Percentiles rank a stretch among this genome's conserved stretches.
phyloP scores from a whole-genome alignment of 2,113 vertebrate genomes.

The Oryzias melastigma region DNA sequence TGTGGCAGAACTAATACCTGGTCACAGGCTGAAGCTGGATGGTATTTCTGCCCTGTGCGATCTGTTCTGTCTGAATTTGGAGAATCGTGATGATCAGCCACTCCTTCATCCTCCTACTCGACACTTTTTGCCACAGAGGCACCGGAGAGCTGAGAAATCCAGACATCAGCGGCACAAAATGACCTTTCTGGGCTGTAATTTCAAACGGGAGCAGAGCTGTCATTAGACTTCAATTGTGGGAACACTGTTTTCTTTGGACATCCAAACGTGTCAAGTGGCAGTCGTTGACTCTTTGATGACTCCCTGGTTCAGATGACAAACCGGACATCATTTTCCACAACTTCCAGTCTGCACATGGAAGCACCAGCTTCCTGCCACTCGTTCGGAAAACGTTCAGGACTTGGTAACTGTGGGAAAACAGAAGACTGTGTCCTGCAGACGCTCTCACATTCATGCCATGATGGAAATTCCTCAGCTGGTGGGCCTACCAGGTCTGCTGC shows the following conservation, averaged over 20 bases:
- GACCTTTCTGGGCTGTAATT: conserved; percentile 46
- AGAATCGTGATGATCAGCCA: not conserved
- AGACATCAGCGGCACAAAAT: conserved; percentile 48
- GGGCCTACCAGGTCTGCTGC: too few relatives aligned
- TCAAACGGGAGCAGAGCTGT: conserved; percentile 37
- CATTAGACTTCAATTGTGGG: conserved; percentile 50
- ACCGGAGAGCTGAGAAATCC: conserved; percentile 25
- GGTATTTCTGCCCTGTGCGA: conserved; percentile 55
- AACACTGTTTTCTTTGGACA: not conserved
- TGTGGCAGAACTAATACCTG: too few relatives aligned
- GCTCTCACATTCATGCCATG: conserved; percentile 24
- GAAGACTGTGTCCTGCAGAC: conserved; percentile 57
- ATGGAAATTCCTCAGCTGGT: conserved; percentile 65
- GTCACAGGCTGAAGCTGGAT: conserved; percentile 18
- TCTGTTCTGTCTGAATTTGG: conserved; percentile 56
- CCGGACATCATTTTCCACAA: too few relatives aligned
- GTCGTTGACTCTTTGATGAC: conserved; percentile 18
- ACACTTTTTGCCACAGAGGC: not conserved
- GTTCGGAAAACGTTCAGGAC: too few relatives aligned
- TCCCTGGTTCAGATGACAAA: too few relatives aligned
- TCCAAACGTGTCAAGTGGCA: conserved; percentile 49
- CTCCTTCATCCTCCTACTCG: too few relatives aligned
- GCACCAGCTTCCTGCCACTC: too few relatives aligned
- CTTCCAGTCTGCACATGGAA: too few relatives aligned
- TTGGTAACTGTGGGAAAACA: conserved; percentile 59